phyloP scores from a whole-genome alignment of 2,113 vertebrate species.

The Hypanus sabinus region DNA sequence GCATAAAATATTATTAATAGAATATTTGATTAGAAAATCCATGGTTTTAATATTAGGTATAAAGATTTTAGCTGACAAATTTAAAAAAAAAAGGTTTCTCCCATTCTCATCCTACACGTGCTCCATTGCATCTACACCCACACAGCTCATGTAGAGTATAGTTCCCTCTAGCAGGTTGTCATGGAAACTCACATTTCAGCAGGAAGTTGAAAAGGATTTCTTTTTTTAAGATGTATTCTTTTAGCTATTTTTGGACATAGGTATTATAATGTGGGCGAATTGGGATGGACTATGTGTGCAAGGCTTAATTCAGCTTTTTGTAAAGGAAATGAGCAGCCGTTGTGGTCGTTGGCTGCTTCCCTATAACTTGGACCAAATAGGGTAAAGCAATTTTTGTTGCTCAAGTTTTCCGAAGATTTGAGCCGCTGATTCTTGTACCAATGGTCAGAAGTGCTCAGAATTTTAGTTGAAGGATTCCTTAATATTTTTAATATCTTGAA shows the following conservation, averaged over 20 bases:
- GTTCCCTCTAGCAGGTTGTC: not conserved
- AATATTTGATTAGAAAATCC: not conserved
- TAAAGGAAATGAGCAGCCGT: not conserved
- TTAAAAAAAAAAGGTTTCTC: not conserved
- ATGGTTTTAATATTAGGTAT: not conserved
- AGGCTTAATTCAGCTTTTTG: not conserved
- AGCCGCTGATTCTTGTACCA: not conserved
- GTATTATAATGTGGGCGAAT: not conserved
- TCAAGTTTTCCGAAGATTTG: not conserved
- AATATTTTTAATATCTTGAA: not conserved
- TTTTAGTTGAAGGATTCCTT: not conserved
- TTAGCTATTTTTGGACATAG: not conserved
- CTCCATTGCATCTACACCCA: not conserved
- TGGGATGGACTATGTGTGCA: not conserved
- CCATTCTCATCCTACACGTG: not conserved
- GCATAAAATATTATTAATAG: not conserved
- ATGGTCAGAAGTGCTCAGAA: not conserved
- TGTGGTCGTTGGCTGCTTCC: not conserved
- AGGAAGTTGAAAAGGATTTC: conserved; percentile 2
- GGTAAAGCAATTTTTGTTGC: conserved; percentile 2
- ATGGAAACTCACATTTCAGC: conserved; percentile 23
- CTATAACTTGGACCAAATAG: not conserved
- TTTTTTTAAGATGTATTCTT: not conserved
- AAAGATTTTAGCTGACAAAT: not conserved
- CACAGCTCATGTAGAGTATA: not conserved